Evolutionary conservation across 2,113 vertebrate species (phyloP), one percentile per base, ranked within the genome.

Genomic region (Callopanchax toddi): DNA sequence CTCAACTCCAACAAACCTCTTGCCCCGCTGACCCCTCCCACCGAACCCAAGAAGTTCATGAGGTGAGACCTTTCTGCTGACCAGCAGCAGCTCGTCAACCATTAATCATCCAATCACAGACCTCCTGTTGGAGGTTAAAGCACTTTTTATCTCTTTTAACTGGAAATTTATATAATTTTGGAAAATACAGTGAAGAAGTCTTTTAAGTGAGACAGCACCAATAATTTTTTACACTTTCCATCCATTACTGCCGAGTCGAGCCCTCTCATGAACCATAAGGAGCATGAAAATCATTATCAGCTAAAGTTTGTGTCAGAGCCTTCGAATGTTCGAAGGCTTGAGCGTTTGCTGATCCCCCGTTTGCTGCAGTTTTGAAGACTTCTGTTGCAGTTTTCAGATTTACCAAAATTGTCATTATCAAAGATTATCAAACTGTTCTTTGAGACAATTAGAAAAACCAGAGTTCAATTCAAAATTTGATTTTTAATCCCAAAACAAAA

Each of bases 1-100:
- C 94, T 99, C 94, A 97, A 94, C 95, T 95, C 95, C 93, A 98
- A 93, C 95, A 98, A 97, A 93, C 95, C 96, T 92, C 95, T 97
- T 65, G 96, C 95, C 93, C 96, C 94, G 88, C 94, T 96, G 91
- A 65, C 95, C 92, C 95, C 94, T 93, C 95, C 94, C 91, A 95
- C 95, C 94, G 95, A 99, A 92, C 89, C 95, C 95, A 99, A 97
- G 96, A 94, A 94, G 86, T 94, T 96, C 95, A 94, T 95, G 97
- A 99, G 97, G 97, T 98, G 96, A 99, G 97, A 94, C 86, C 70
- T 77, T 75, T 74, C 80, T 40, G 83, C 83, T 69, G 57, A 68
- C 66, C 39, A 71, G 76, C 80, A n/a, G 75, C 79, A 52, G 78
- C 61, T 67, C 65, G 58, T 67, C 45, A 34, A 17, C 46, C 76